Evolutionary conservation across 2,888 invertebrate species (phyloP), one percentile per base, ranked within the genome.

Genomic region (Drosophila histrio): DNA sequence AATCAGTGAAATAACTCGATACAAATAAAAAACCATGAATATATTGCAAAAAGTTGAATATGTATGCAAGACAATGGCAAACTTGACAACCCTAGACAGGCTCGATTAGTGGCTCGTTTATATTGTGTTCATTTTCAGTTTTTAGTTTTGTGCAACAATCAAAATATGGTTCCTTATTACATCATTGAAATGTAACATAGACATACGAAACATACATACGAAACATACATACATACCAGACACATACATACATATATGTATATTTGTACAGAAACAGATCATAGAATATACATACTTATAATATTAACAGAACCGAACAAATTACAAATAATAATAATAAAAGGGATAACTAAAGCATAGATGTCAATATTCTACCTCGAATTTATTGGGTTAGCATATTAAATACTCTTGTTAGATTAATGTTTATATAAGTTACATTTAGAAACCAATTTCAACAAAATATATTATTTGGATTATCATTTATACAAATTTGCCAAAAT

Each of bases 101-200:
- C 15, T 17, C 30, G 59, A 24, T 39, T 9, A 43, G 21, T 21
- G 36, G 36, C 53, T 21, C 61, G 39, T 28, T 39, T 56, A n/a
- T 11, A 21, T 28, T 64, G 46, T 44, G 9, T 53, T 62, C 1
- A 28, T 58, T 57, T 24, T 50, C 15, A 22, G 11, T 52, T 21
- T 71, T 71, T 30, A 4, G 32, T 64, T 76, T 64, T 36, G 50
- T 72, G 69, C 64, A 68, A 80, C 66, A 79, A 81, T 68, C 74
- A 81, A 79, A 79, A 79, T 70, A 82, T 79, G 83, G 80, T 81
- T 81, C 80, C 83, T 81, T 69, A 68, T 76, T 73, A 69, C 46
- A 53, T 21, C 39, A 41, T 39, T 65, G 24, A 53, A 62, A 63
- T 74, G 47, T 69, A 65, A 69, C 44, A 69, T 57, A 71, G 58